These are phyloP conservation scores for Thunnus albacares DNA, from an alignment of 2,797 vertebrate species.

Conservation along the genomic window DNA sequence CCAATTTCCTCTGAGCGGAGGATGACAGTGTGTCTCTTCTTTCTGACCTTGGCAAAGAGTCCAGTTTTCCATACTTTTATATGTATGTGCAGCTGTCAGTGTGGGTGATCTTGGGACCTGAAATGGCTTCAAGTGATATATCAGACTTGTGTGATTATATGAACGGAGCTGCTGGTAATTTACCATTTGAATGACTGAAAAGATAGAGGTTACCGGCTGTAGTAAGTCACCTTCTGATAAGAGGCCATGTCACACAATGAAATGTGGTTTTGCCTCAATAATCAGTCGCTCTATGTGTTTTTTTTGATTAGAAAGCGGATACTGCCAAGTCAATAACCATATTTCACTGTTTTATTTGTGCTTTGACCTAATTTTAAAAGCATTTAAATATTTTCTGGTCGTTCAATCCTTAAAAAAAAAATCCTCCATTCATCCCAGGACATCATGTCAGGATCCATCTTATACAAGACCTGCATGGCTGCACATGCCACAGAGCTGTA, in stretches of 20 bases:
- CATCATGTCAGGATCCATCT: too few species aligned
- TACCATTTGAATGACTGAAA: neutral
- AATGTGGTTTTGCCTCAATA: neutral
- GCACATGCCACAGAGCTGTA: too few species aligned
- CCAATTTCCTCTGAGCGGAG: slow-evolving; percentile 46
- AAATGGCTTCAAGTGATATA: slow-evolving; percentile 5
- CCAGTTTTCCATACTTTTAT: slow-evolving; percentile 5
- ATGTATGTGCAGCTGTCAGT: neutral
- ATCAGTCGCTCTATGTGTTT: neutral
- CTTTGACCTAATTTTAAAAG: neutral
- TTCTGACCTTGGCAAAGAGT: slow-evolving; percentile 18
- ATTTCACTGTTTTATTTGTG: neutral
- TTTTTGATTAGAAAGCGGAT: neutral
- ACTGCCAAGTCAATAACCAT: neutral
- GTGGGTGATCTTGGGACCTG: neutral
- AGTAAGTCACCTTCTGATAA: neutral
- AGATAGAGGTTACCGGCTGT: neutral
- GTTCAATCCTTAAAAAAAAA: neutral
- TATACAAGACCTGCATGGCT: too few species aligned
- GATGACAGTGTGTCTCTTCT: slow-evolving; percentile 21
- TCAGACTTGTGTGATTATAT: neutral
- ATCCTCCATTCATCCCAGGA: too few species aligned
- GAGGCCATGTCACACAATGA: too few species aligned
- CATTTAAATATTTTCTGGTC: neutral
- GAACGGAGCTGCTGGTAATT: neutral